Evolutionary conservation across 2,113 vertebrate species (phyloP).

Genomic region (Hemicordylus capensis): DNA sequence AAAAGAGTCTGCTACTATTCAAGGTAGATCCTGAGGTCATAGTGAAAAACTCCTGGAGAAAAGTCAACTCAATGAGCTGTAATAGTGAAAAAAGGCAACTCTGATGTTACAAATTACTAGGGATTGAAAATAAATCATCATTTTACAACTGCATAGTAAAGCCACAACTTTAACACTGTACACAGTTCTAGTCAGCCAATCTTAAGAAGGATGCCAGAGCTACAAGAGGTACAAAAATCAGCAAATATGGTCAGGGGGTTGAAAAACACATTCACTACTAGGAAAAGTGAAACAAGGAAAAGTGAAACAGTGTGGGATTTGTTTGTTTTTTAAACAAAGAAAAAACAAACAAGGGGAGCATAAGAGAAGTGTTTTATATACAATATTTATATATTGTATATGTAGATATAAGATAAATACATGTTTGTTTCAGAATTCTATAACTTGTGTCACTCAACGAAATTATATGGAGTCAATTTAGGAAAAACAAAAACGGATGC

Average conservation of each 20-base stretch:
- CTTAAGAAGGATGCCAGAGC: neutral
- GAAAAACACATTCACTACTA: neutral
- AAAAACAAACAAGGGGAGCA: too few species aligned
- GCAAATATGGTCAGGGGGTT: neutral
- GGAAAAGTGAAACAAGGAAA: neutral
- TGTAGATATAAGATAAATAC: too few species aligned
- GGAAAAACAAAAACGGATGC: too few species aligned
- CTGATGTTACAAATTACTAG: neutral
- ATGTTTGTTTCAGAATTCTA: neutral
- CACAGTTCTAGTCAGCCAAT: neutral
- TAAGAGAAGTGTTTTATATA: too few species aligned
- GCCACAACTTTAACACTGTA: neutral
- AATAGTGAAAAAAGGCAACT: neutral
- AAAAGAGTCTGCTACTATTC: neutral
- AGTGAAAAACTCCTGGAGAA: neutral
- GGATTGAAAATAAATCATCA: neutral
- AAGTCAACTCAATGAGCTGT: neutral
- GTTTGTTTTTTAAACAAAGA: neutral
- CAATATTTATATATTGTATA: too few species aligned
- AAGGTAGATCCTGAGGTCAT: neutral
- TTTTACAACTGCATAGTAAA: neutral
- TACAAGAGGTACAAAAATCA: neutral
- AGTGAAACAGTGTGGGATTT: too few species aligned
- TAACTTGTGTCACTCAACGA: neutral
- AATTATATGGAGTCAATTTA: neutral